Evolutionary conservation across 2,113 vertebrate genomes (phyloP), one percentile per base, ranked within the genome.

Genomic region (Centrocercus urophasianus): DNA sequence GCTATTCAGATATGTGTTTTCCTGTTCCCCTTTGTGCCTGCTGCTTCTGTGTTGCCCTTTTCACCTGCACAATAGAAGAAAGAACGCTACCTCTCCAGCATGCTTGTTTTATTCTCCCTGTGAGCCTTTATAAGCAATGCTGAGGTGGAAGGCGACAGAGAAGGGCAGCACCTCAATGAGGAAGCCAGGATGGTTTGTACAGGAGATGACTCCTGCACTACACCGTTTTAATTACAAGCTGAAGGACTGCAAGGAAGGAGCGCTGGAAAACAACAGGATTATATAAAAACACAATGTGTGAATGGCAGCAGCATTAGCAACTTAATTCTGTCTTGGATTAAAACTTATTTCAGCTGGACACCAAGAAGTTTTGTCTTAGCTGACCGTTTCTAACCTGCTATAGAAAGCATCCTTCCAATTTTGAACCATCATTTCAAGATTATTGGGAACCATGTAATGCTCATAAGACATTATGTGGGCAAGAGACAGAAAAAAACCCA

Each of bases 231-330:
- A 34, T 52, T 67, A 30, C 3, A 24, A 89, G 52, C 15, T 20
- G 15, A 59, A 81, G 15, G 27, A 38, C 65, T 74, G 17, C 20
- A n/a, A 82, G 30, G 80, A 76, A 61, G 22, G 4, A 9, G 32
- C 76, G 52, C 24, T 75, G 66, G 14, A 63, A 42, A 81, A 60
- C 4, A 52, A 17, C 0, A 71, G 15, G 9, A 42, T 56, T 72
- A 50, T 50, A 82, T 34, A 54, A 52, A 34, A 47, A 34, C 0
- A 0, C 74, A 32, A 12, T 11, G 32, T 5, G 8, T 10, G 10
- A 75, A 45, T 48, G 27, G 32, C 22, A 76, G 27, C 43, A 90
- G 24, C 10, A 36, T 47, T 22, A 69, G n/a, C 56, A 54, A 90
- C 34, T 40, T 65, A 65, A 80, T 66, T 86, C 38, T 61, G 20